phyloP scores from a whole-genome alignment of 2,113 vertebrate genomes.

The Phyllostomus discolor region DNA sequence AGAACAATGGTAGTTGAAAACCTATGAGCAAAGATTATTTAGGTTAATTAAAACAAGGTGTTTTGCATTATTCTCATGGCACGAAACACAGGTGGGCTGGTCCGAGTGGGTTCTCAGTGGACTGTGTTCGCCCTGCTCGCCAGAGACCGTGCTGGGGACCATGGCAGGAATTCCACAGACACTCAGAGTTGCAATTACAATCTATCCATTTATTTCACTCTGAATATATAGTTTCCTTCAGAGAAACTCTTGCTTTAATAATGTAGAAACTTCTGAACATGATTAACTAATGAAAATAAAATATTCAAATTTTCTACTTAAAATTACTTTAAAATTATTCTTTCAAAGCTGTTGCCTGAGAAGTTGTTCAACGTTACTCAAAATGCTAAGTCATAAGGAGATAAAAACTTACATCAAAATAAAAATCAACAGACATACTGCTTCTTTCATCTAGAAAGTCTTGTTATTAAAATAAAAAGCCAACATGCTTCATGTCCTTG shows the following conservation, averaged over 20 bases:
- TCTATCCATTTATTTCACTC: background rate
- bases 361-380: background rate
- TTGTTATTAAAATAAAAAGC: background rate
- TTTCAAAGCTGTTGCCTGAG: background rate
- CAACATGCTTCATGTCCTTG: background rate
- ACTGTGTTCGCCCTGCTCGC: background rate
- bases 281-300: background rate
- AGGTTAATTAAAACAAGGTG: background rate
- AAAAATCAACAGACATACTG: background rate
- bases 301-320: background rate
- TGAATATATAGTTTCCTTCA: background rate
- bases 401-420: background rate
- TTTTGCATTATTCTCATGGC: background rate
- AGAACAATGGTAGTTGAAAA: background rate
- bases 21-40: too few species aligned
- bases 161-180: accelerated
- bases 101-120: background rate
- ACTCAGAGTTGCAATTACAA: background rate
- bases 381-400: background rate
- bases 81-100: background rate
- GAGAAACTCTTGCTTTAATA: background rate
- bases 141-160: background rate
- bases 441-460: background rate
- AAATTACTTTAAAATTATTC: background rate
- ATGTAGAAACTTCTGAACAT: background rate